Evolutionary conservation across 2,797 vertebrate species (phyloP).

Genomic region (Threskiornis aethiopicus): DNA sequence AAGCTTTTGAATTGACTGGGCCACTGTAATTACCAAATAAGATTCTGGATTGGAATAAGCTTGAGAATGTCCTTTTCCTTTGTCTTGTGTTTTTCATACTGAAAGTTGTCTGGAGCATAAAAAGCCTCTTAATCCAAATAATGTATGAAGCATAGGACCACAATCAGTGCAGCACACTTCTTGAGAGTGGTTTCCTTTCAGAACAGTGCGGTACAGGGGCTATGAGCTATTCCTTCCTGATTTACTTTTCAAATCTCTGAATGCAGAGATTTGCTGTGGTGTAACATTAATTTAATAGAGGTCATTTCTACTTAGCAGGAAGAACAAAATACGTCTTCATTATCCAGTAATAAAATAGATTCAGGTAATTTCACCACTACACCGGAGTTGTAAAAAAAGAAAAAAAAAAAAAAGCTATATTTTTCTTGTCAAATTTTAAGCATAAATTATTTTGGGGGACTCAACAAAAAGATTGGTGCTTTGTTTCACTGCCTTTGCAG

Average conservation of each 20-base stretch:
- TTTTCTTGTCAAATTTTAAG: neutral
- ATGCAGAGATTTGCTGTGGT: neutral
- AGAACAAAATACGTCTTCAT: neutral
- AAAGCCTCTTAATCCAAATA: neutral
- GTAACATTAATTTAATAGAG: neutral
- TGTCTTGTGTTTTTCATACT: neutral
- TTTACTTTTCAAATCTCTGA: neutral
- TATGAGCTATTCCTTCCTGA: neutral
- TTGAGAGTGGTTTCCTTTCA: neutral
- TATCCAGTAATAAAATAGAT: neutral
- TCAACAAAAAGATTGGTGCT: neutral
- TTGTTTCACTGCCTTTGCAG: neutral
- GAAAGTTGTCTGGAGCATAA: neutral
- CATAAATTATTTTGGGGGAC: neutral
- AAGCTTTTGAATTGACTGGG: neutral
- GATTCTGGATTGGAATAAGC: neutral
- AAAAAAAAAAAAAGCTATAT: fast-evolving
- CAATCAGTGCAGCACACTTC: neutral
- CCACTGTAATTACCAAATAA: neutral
- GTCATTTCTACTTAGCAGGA: neutral
- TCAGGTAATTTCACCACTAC: neutral
- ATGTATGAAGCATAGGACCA: neutral
- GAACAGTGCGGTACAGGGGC: neutral
- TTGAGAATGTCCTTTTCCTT: neutral
- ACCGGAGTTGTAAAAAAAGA: neutral